These are phyloP conservation scores for Ibycter americanus DNA, from an alignment of 2,797 vertebrate species.

Conservation along the genomic window DNA sequence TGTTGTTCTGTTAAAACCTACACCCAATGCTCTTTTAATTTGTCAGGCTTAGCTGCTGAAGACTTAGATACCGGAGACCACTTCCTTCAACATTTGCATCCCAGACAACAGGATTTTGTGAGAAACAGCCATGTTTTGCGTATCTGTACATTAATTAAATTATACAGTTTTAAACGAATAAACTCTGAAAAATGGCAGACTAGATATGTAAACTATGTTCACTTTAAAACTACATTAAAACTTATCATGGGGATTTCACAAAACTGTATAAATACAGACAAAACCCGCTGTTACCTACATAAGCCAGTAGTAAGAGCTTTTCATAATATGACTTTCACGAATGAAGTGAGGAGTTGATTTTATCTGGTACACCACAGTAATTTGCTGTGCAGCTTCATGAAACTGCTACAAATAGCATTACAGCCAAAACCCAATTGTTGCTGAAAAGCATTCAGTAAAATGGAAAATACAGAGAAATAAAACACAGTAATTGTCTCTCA, in stretches of 20 bases:
- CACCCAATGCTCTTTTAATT: background rate
- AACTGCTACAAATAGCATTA: conserved; percentile 74
- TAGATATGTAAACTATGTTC: background rate
- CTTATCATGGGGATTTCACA: background rate
- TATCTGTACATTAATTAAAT: background rate
- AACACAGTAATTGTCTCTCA: conserved; percentile 75
- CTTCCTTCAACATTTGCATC: background rate
- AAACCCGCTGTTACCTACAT: background rate
- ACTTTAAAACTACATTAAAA: background rate
- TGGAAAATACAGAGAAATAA: conserved; percentile 76
- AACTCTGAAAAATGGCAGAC: background rate
- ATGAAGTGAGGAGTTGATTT: conserved; percentile 68
- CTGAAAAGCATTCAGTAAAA: conserved; percentile 73
- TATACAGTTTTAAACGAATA: background rate
- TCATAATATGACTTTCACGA: conserved; percentile 54
- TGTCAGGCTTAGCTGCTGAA: background rate
- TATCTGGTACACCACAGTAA: conserved; percentile 67
- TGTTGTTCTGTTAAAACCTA: too few relatives aligned
- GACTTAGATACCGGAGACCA: background rate
- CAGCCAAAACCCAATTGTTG: conserved; percentile 73
- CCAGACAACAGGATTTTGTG: background rate
- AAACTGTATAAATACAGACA: background rate
- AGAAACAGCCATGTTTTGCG: background rate
- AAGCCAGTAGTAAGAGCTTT: conserved; percentile 38
- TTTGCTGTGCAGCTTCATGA: conserved; percentile 74